These are phyloP conservation scores for Stichodactyla helianthus DNA, from an alignment of 64 coral and sea anemone species.

Conservation along the genomic window DNA sequence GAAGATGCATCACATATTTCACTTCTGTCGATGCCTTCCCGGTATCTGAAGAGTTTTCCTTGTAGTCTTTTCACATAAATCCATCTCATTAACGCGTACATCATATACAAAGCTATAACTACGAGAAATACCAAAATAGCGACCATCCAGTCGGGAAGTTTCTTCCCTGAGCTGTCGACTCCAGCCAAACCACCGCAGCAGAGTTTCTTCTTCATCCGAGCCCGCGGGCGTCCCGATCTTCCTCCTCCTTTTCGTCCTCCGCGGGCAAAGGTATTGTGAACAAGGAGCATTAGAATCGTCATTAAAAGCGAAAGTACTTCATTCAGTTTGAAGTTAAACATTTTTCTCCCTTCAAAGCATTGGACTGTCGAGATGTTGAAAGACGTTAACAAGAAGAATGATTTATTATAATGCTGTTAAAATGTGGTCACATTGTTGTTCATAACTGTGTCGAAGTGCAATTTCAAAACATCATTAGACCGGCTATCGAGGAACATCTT, in stretches of 20 bases:
- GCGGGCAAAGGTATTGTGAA: neutral
- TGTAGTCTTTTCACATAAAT: neutral
- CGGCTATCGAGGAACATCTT: neutral
- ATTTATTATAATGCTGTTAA: neutral
- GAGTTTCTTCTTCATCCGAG: conserved; percentile 9
- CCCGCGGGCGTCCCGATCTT: neutral
- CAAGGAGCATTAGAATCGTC: neutral
- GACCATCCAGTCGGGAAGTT: conserved; percentile 1
- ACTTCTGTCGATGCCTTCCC: neutral
- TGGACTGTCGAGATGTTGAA: neutral
- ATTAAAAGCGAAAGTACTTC: neutral
- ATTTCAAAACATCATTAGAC: neutral
- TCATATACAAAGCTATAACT: conserved; percentile 12
- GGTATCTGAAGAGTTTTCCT: neutral
- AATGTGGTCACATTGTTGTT: neutral
- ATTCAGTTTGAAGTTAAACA: neutral
- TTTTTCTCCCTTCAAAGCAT: neutral
- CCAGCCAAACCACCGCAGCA: conserved; percentile 13
- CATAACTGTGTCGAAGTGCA: neutral
- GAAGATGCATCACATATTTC: neutral
- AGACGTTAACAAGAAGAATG: too few relatives aligned
- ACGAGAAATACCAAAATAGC: conserved; percentile 1
- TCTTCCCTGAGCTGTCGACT: neutral
- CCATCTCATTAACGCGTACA: conserved; percentile 8
- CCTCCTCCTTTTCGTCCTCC: neutral